Conservation (phyloP, 2,113 vertebrate genomes). For the Telmatochromis sp. region DNA sequence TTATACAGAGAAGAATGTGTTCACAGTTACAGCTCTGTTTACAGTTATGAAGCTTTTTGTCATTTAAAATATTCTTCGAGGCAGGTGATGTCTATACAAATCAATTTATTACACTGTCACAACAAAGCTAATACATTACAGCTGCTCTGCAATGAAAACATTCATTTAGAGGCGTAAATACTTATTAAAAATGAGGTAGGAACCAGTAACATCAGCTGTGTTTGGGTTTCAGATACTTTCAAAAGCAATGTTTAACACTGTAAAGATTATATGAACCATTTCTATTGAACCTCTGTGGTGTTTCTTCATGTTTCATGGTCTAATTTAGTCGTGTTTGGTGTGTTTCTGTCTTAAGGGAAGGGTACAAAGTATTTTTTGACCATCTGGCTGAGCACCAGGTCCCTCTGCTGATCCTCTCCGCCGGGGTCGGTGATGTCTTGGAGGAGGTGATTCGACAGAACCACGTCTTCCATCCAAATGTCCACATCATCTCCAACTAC, state of each 20-base stretch:
- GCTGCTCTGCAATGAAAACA: background rate
- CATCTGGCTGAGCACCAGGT: constrained; percentile 62
- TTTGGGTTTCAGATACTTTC: background rate
- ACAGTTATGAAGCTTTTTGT: background rate
- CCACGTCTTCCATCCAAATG: constrained; percentile 73
- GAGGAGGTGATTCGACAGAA: constrained; percentile 82
- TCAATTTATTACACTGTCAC: background rate
- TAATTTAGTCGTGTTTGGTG: background rate
- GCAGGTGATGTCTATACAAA: background rate
- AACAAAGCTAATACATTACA: background rate
- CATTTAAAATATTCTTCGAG: background rate
- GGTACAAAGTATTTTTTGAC: constrained; percentile 75
- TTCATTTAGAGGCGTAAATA: background rate
- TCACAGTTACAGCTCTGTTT: background rate
- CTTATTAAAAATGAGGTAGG: background rate
- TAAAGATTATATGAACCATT: background rate
- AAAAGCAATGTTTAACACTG: background rate
- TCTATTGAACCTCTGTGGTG: background rate
- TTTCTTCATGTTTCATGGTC: background rate
- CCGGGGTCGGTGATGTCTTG: constrained; percentile 79
- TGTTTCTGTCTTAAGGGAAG: constrained; percentile 67
- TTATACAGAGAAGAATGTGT: background rate
- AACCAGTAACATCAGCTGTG: background rate
- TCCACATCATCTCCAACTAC: constrained; percentile 85
- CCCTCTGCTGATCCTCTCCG: constrained; percentile 87